These are phyloP conservation scores for Spodoptera exigua DNA, from an alignment of 2,888 invertebrate genomes.

Conservation along the genomic window DNA sequence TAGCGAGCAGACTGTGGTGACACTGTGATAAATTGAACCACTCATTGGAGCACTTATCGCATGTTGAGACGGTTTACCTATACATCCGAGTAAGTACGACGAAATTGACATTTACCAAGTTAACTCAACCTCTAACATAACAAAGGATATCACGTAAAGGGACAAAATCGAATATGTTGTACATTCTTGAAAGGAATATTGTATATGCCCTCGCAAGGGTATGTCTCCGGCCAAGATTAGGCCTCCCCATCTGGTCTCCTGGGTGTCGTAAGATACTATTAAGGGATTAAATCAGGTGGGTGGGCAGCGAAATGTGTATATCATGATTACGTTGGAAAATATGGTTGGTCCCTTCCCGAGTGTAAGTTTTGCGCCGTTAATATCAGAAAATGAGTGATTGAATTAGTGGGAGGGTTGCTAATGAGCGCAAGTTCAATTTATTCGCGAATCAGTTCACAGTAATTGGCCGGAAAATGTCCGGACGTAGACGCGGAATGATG, in stretches of 20 bases:
- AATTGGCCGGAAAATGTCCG: conserved; percentile 23
- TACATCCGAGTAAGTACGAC: conserved; percentile 32
- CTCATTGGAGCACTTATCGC: conserved; percentile 59
- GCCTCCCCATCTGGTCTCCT: conserved; percentile 21
- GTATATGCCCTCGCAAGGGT: conserved; percentile 8
- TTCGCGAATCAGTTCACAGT: conserved; percentile 12
- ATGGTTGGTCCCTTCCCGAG: neutral
- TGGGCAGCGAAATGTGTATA: conserved; percentile 31
- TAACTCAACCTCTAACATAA: conserved; percentile 15
- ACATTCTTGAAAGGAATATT: conserved; percentile 9
- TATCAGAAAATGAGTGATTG: conserved; percentile 15
- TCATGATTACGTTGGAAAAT: conserved; percentile 18
- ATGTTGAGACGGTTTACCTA: conserved; percentile 47
- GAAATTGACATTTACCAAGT: conserved; percentile 45
- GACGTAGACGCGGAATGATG: conserved; percentile 11
- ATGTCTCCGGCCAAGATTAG: conserved; percentile 19
- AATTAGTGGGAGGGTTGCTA: conserved; percentile 10
- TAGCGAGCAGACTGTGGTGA: conserved; percentile 46
- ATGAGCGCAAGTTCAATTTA: conserved; percentile 19
- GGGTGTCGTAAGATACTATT: conserved; percentile 37
- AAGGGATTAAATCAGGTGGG: conserved; percentile 40
- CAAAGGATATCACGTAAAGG: conserved; percentile 2
- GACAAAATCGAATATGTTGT: neutral
- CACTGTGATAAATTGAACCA: conserved; percentile 61
- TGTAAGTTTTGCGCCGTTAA: too few relatives aligned